These are phyloP conservation scores for Oncorhynchus masou DNA, from an alignment of 2,113 vertebrate species.

Conservation along the genomic window DNA sequence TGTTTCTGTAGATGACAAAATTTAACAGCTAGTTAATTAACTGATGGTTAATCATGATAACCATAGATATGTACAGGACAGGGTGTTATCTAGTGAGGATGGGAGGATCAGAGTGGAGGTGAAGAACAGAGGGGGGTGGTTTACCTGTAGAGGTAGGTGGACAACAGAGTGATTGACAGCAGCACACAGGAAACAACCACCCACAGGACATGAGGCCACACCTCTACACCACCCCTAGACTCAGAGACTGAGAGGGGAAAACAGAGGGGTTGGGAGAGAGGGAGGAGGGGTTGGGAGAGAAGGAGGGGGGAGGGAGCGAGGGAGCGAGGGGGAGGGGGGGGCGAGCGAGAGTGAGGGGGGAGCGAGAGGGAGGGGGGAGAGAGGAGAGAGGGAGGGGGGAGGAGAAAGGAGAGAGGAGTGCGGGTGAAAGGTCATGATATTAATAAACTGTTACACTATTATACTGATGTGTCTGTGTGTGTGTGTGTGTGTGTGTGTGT, in stretches of 20 bases:
- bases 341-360: too few species aligned
- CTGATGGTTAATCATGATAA: too few species aligned
- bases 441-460: too few species aligned
- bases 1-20: not conserved
- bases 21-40: too few species aligned
- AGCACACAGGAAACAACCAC: constrained; percentile 40
- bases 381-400: not conserved
- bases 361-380: not conserved
- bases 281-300: too few species aligned
- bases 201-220: constrained; percentile 43
- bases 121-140: not conserved
- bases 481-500: not conserved
- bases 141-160: constrained; percentile 59
- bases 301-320: too few species aligned
- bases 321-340: not conserved
- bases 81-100: not conserved
- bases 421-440: not conserved
- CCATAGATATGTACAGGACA: too few species aligned
- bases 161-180: constrained; percentile 36
- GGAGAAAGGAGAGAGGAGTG: not conserved
- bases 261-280: too few species aligned
- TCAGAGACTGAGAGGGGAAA: constrained; percentile 8
- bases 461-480: not conserved
- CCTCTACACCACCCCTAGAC: rapidly evolving
- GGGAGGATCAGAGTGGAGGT: not conserved